These are phyloP conservation scores for Drosophila azteca DNA, from an alignment of 1,140 invertebrate species.

Conservation along the genomic window DNA sequence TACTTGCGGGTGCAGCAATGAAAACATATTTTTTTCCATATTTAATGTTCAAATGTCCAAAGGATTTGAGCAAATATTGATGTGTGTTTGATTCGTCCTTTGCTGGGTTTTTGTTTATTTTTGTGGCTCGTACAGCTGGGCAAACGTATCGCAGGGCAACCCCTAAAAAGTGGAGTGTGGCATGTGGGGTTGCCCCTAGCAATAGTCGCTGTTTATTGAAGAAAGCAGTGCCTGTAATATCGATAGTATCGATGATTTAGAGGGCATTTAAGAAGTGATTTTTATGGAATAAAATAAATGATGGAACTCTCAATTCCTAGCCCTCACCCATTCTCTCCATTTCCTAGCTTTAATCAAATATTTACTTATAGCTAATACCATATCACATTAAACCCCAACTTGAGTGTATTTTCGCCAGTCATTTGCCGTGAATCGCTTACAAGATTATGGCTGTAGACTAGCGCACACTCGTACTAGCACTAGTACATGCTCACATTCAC, in stretches of 20 bases:
- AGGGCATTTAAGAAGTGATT: no score
- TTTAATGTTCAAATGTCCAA: slow-evolving; percentile 1
- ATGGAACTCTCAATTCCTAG: no score
- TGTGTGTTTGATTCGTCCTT: slow-evolving; percentile 18
- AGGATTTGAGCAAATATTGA: slow-evolving; percentile 19
- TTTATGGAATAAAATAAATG: no score
- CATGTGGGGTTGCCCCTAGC: slow-evolving; percentile 17
- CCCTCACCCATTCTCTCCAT: no score
- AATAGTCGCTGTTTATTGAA: slow-evolving; percentile 1
- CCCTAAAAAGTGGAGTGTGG: not conserved
- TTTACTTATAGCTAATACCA: not conserved
- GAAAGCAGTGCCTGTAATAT: not conserved
- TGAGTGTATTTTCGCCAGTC: slow-evolving; percentile 16
- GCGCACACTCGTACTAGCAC: slow-evolving; percentile 31
- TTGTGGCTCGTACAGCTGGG: slow-evolving; percentile 18
- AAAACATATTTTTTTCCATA: slow-evolving; percentile 45
- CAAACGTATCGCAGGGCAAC: slow-evolving; percentile 32
- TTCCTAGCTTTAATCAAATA: not conserved
- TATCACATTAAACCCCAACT: slow-evolving; percentile 5
- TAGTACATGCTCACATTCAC: slow-evolving; percentile 25
- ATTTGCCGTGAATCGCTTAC: slow-evolving; percentile 46
- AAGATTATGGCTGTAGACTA: slow-evolving; percentile 19
- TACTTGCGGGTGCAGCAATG: slow-evolving; percentile 63
- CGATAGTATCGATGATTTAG: not conserved
- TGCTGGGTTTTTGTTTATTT: slow-evolving; percentile 12